These are phyloP conservation scores for Rallus crepitans DNA, from an alignment of 2,797 vertebrate species.

Conservation along the genomic window DNA sequence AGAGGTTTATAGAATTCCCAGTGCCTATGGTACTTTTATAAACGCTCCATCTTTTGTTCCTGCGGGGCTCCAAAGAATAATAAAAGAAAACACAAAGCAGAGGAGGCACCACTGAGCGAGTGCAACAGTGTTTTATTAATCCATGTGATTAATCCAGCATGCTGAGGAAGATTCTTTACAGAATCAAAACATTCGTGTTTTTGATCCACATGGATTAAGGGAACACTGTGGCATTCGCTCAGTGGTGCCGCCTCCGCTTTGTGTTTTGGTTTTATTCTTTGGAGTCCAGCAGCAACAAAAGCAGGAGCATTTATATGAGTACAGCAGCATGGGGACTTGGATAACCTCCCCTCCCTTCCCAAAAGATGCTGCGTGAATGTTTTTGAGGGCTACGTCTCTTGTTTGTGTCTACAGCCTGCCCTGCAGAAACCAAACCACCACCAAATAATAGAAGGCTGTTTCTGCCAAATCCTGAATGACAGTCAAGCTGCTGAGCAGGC, in stretches of 20 bases:
- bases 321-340: constrained; percentile 59
- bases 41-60: constrained; percentile 69
- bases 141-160: constrained; percentile 82
- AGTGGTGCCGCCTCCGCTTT: constrained; percentile 73
- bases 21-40: constrained; percentile 52
- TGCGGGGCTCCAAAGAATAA: constrained; percentile 61
- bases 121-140: constrained; percentile 79
- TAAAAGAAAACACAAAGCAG: constrained; percentile 71
- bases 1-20: constrained; percentile 43
- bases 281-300: constrained; percentile 74
- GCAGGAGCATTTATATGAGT: constrained; percentile 72
- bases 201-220: constrained; percentile 80
- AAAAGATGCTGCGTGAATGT: constrained; percentile 63
- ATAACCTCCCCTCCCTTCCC: constrained; percentile 58
- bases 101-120: constrained; percentile 70
- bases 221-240: constrained; percentile 76
- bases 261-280: constrained; percentile 76
- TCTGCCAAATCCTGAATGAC: constrained; percentile 65
- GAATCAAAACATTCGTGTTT: constrained; percentile 74
- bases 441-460: constrained; percentile 53
- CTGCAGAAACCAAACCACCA: constrained; percentile 47
- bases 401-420: constrained; percentile 63
- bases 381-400: constrained; percentile 60
- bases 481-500: not conserved
- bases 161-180: constrained; percentile 79